Evolutionary conservation across 2,797 vertebrate genomes (phyloP), one percentile per base, ranked within the genome.

Genomic region (Thripadectes ignobilis): DNA sequence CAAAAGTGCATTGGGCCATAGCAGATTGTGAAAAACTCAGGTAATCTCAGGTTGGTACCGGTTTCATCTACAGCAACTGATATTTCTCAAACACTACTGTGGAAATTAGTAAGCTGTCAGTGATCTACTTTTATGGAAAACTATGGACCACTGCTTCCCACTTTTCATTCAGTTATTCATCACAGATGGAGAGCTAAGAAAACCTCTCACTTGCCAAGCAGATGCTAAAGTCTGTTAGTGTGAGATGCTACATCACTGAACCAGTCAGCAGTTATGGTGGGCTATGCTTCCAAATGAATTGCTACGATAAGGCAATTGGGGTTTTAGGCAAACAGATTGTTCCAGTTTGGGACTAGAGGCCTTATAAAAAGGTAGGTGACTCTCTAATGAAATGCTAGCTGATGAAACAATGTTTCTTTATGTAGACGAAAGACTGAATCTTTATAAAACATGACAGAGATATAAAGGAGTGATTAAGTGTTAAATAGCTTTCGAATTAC

Each of bases 191-290:
- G 29, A 58, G 52, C 57, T 22, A 36, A 51, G 30, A 48, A 81
- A 69, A 48, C 4, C 15, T 77, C 71, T 74, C 91, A 73, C 73
- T 85, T 95, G 62, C 24, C 75, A 36, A 91, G 36, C 68, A 97
- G 58, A 57, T 88, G 63, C 55, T 54, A 11, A 29, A 49, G 22
- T 27, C 12, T 63, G 76, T 26, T 51, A 27, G 8, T 1, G 4
- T 52, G 29, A 65, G 36, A 29, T 48, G 36, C 15, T 78, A 23
- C 51, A 36, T 29, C 51, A 81, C 24, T 21, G 85, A 67, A 74
- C 41, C 0, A 1, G 36, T 43, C 22, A 59, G 22, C 7, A 10
- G 18, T 41, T 22, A 10, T 1, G 6, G 29, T 14, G 55, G 75
- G 30, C 48, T 68, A 1, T 57, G 26, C 15, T 88, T 83, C 63